phyloP scores from a whole-genome alignment of 2,113 vertebrate species.

The Hiodon alosoides region DNA sequence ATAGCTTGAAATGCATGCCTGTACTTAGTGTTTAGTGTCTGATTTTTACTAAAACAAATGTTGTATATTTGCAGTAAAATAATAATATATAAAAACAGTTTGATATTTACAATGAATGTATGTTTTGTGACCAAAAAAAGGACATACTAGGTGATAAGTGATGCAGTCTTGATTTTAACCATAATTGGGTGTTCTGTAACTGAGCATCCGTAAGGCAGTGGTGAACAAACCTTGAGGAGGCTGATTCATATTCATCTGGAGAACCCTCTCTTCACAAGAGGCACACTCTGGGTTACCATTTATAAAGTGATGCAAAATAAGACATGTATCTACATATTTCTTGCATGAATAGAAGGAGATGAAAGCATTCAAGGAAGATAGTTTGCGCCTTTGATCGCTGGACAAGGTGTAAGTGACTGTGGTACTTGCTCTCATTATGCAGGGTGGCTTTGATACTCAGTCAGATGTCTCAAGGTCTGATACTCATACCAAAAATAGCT shows the following conservation, averaged over 20 bases:
- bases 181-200: not conserved
- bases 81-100: too few relatives aligned
- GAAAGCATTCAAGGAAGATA: not conserved
- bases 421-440: not conserved
- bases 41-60: too few relatives aligned
- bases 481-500: too few relatives aligned
- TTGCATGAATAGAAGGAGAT: not conserved
- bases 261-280: not conserved
- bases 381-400: conserved; percentile 12
- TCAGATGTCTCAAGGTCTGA: too few relatives aligned
- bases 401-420: conserved; percentile 3
- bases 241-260: conserved; percentile 14
- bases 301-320: not conserved
- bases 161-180: not conserved
- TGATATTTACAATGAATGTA: too few relatives aligned
- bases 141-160: too few relatives aligned
- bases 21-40: too few relatives aligned
- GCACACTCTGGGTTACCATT: not conserved
- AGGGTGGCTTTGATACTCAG: too few relatives aligned
- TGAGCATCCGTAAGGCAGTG: not conserved
- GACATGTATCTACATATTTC: not conserved
- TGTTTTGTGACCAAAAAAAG: too few relatives aligned
- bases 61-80: too few relatives aligned
- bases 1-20: too few relatives aligned
- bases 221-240: too few relatives aligned